These are phyloP conservation scores for Plectropomus leopardus DNA, from an alignment of 2,113 vertebrate species.

Conservation along the genomic window DNA sequence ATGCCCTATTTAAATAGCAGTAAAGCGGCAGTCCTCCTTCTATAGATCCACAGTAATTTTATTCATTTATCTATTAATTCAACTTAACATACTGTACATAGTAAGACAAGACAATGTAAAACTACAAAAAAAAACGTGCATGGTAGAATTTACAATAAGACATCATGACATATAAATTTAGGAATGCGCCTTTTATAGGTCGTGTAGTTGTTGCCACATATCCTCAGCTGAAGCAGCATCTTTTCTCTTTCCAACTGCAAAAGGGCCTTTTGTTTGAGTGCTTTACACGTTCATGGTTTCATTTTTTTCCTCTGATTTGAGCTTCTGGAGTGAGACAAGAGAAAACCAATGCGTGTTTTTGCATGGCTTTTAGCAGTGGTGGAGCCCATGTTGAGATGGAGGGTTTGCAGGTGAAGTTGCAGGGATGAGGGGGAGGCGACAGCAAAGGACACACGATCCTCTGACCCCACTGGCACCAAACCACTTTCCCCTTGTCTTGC, in stretches of 20 bases:
- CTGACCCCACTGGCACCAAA: constrained; percentile 13
- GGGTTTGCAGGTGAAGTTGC: constrained; percentile 69
- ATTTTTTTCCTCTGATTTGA: constrained; percentile 67
- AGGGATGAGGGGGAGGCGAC: constrained; percentile 34
- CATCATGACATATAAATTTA: too few relatives aligned
- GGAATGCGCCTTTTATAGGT: background rate
- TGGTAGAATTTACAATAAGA: background rate
- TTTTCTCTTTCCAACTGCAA: background rate
- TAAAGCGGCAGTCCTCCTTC: background rate
- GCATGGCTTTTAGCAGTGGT: constrained; percentile 35
- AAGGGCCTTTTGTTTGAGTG: background rate
- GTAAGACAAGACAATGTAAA: background rate
- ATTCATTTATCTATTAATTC: too few relatives aligned
- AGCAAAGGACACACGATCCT: constrained; percentile 43
- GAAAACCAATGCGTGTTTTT: constrained; percentile 30
- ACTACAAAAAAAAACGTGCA: background rate
- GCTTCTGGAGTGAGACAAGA: constrained; percentile 5
- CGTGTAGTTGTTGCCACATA: background rate
- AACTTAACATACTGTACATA: too few relatives aligned
- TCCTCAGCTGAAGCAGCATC: background rate
- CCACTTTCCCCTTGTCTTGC: constrained; percentile 10
- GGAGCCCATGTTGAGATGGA: constrained; percentile 50
- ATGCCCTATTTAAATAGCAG: background rate
- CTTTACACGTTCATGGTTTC: constrained; percentile 8
- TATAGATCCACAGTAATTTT: background rate